phyloP scores from a whole-genome alignment of 1,140 invertebrate genomes.

The Dryas iulia region DNA sequence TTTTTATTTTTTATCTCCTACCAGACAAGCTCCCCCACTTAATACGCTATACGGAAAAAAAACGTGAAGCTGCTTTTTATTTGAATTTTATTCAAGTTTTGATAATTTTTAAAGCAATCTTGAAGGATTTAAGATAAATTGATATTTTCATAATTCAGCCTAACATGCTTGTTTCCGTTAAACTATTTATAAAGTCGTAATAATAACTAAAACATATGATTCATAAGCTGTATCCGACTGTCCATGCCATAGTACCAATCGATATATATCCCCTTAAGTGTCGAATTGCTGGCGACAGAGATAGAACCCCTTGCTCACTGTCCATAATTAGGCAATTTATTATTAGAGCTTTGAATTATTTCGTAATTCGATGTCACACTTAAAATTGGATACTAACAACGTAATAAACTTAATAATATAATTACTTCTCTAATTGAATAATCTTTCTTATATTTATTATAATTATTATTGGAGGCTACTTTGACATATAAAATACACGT shows the following conservation, averaged over 20 bases:
- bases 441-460: slow-evolving; percentile 23
- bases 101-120: too few relatives aligned
- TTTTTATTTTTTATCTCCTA: too few relatives aligned
- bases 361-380: slow-evolving; percentile 60
- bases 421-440: slow-evolving; percentile 7
- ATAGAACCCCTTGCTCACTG: slow-evolving; percentile 37
- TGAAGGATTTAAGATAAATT: too few relatives aligned
- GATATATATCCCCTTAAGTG: slow-evolving; percentile 32
- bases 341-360: slow-evolving; percentile 51
- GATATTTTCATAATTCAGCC: too few relatives aligned
- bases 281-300: slow-evolving; percentile 40
- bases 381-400: slow-evolving; percentile 43
- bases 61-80: too few relatives aligned
- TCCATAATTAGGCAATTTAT: slow-evolving; percentile 40
- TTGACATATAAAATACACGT: too few relatives aligned
- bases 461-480: not conserved
- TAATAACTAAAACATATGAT: not conserved
- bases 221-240: not conserved
- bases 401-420: slow-evolving; percentile 26
- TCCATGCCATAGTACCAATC: slow-evolving; percentile 19
- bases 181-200: too few relatives aligned
- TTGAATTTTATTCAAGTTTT: too few relatives aligned
- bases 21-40: too few relatives aligned
- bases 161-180: too few relatives aligned
- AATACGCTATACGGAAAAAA: too few relatives aligned